Base-by-base conservation (phyloP, 2,113 vertebrate genomes). In the Apus apus region DNA sequence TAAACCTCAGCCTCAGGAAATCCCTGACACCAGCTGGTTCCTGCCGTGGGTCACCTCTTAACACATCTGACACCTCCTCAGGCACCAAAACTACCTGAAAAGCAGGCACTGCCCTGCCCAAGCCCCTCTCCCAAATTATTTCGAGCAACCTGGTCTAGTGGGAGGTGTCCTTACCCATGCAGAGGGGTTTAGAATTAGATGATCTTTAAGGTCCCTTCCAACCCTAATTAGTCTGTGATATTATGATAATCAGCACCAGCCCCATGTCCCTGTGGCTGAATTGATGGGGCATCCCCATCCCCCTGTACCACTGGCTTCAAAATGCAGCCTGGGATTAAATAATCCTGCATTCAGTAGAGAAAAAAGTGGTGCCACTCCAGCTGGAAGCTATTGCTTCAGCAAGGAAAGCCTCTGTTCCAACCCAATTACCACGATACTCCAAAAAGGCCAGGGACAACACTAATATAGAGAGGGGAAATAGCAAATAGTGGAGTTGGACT, bases 321-420 rank as follows among this genome's bases (percentile, higher is more conserved):
- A 88, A 76, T 58, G 46, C 78, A 56, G 25, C 58, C 30, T 53
- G 4, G 0, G 57, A 85, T 93, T 85, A 93, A 94, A 80, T 72
- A 85, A 93, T 83, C 46, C 50, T 56, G 36, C 5, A 1, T 81
- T 93, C 34, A 9, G 19, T 23, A 56, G 30, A 20, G 38, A 90
- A 92, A 80, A 93, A 94, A 93, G 90, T 93, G 85, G 38, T 89
- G 60, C 61, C 17, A 6, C 40, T 77, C 48, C 7, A 8, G 25
- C 77, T 66, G 67, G 8, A 3, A 80, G 81, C 27, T 94, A 15
- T 74, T 91, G 85, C 92, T 91, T 71, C 94, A 18, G 66, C 89
- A 81, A 93, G 38, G 34, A 94, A 92, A 87, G 36, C 45, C 53
- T 93, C 78, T 88, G 50, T 91, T 95, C 89, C 87, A 85, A 87